phyloP scores from a whole-genome alignment of 2,888 invertebrate species.

The Hydropsyche betteni region DNA sequence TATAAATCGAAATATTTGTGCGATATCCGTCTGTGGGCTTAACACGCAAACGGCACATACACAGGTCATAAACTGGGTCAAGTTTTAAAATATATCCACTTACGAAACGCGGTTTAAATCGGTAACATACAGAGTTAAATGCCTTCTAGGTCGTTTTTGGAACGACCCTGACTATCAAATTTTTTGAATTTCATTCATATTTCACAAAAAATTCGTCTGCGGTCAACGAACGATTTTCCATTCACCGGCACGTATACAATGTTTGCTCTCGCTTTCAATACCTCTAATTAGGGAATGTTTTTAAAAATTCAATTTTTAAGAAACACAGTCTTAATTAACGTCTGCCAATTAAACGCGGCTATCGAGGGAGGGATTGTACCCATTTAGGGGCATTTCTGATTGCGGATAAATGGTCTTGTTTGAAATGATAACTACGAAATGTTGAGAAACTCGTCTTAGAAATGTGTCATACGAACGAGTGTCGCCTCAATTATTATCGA shows the following conservation, averaged over 20 bases:
- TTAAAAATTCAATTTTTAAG: neutral
- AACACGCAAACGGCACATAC: constrained; percentile 5
- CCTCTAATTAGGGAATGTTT: too few relatives aligned
- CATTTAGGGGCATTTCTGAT: constrained; percentile 7
- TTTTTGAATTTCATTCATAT: neutral
- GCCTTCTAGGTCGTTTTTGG: neutral
- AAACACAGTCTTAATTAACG: neutral
- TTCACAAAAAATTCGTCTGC: neutral
- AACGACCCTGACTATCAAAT: constrained; percentile 12
- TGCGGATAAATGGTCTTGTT: constrained; percentile 17
- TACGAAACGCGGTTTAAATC: constrained; percentile 7
- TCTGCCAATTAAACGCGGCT: neutral
- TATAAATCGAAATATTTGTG: too few relatives aligned
- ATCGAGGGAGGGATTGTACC: neutral
- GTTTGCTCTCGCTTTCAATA: too few relatives aligned
- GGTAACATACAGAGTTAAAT: neutral
- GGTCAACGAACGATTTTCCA: constrained; percentile 18
- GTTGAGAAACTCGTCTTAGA: constrained; percentile 7
- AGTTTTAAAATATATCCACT: neutral
- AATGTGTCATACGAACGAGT: neutral
- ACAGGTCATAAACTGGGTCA: constrained; percentile 14
- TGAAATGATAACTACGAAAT: constrained; percentile 1
- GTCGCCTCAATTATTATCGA: neutral
- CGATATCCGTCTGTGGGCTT: too few relatives aligned
- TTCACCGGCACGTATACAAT: neutral